A percentile compares a stretch with the other conserved stretches of the same genome.
phyloP scores from a whole-genome alignment of 2,797 vertebrate genomes.

The Rhabdomys pumilio region DNA sequence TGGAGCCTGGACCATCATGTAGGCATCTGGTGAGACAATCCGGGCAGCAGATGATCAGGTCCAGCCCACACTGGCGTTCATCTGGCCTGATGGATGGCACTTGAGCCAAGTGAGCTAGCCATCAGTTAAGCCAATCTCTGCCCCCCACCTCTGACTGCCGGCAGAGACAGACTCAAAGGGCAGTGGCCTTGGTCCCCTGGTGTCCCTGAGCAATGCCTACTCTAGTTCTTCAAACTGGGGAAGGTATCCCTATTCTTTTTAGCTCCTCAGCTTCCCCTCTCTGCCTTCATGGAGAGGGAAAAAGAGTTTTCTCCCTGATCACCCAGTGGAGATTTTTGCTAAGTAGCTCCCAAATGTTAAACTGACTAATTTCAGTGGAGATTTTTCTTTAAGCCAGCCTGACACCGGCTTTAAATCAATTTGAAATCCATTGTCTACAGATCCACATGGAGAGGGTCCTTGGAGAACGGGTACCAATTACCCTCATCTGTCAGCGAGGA shows the following conservation, averaged over 20 bases:
- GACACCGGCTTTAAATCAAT: slow-evolving; percentile 83
- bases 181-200: neutral
- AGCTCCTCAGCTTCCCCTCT: neutral
- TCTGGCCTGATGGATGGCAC: slow-evolving; percentile 6
- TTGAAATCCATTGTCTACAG: slow-evolving; percentile 81
- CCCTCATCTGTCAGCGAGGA: slow-evolving; percentile 67
- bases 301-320: neutral
- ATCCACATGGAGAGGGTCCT: slow-evolving; percentile 42
- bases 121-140: neutral
- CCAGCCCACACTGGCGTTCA: rapidly evolving
- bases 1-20: neutral
- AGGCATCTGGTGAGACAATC: slow-evolving; percentile 41
- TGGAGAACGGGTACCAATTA: slow-evolving; percentile 59
- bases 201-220: neutral
- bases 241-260: rapidly evolving
- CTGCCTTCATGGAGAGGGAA: rapidly evolving
- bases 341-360: slow-evolving; percentile 36
- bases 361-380: slow-evolving; percentile 71
- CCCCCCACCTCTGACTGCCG: too few relatives aligned
- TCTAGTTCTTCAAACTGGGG: rapidly evolving
- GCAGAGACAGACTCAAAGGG: neutral
- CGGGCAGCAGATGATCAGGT: slow-evolving; percentile 19
- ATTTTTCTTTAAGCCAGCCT: slow-evolving; percentile 72
- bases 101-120: rapidly evolving
- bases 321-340: neutral